phyloP scores from a whole-genome alignment of 2,797 vertebrate genomes.

The Characodon lateralis region DNA sequence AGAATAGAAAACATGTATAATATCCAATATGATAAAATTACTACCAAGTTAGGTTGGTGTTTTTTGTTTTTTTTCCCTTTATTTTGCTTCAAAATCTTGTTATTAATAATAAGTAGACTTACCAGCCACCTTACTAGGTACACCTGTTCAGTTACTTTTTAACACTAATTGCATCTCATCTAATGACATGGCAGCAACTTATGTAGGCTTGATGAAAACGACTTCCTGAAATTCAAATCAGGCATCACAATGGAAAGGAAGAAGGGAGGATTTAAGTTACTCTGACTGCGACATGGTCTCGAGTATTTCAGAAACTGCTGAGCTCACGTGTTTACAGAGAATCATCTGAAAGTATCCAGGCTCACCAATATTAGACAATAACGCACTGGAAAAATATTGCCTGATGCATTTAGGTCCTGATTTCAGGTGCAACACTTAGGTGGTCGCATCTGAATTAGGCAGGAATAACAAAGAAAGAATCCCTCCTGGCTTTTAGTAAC shows the following conservation, averaged over 20 bases:
- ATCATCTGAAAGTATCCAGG: no score
- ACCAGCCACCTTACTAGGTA: background rate
- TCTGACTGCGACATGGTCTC: background rate
- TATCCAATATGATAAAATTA: background rate
- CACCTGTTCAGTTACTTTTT: background rate
- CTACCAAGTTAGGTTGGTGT: background rate
- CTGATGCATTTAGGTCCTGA: background rate
- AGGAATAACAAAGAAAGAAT: no score
- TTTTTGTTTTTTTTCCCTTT: background rate
- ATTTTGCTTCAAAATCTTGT: background rate
- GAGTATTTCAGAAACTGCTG: background rate
- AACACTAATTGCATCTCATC: background rate
- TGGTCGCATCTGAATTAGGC: background rate
- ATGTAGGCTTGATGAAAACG: background rate
- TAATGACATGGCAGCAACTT: background rate
- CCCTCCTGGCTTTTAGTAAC: no score
- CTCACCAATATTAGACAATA: background rate
- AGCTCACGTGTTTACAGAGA: no score
- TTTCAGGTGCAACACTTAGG: background rate
- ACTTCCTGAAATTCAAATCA: background rate
- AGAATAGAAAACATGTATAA: background rate
- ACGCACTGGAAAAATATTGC: background rate
- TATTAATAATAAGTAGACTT: conserved; percentile 3
- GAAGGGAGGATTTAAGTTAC: background rate
- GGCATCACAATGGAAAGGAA: background rate